A percentile compares a stretch with the other conserved stretches of the same genome.
Evolutionary conservation across 2,888 invertebrate genomes (phyloP).

Genomic region (Archips crataeganus): DNA sequence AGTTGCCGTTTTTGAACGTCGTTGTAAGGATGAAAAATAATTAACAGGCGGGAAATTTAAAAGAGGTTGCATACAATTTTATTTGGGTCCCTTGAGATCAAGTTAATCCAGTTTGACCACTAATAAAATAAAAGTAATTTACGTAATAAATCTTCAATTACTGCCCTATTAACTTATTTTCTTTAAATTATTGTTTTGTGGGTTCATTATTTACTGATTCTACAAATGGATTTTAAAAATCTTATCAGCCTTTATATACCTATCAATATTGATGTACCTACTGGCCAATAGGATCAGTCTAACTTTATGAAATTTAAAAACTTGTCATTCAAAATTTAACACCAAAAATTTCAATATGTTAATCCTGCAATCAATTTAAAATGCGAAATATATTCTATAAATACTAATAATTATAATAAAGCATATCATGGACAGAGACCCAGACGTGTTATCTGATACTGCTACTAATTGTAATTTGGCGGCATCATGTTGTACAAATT

Average conservation of each 20-base stretch:
- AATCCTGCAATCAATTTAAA: conserved; percentile 58
- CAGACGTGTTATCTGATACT: conserved; percentile 73
- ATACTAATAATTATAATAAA: conserved; percentile 43
- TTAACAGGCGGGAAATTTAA: neutral
- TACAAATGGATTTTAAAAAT: neutral
- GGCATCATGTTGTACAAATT: conserved; percentile 68
- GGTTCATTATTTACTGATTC: neutral
- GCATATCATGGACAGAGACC: conserved; percentile 75
- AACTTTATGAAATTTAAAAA: conserved; percentile 6
- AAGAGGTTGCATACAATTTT: neutral
- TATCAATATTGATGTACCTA: neutral
- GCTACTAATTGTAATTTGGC: conserved; percentile 72
- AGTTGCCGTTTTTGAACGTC: conserved; percentile 3
- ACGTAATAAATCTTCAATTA: too few relatives aligned
- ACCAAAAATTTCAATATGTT: conserved; percentile 12
- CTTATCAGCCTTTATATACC: neutral
- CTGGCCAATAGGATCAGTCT: conserved; percentile 9
- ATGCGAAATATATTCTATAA: conserved; percentile 51
- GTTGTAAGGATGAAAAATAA: conserved; percentile 1
- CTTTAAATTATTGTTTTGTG: neutral
- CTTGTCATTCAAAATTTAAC: conserved; percentile 19
- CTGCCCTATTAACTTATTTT: too few relatives aligned
- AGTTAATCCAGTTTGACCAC: too few relatives aligned
- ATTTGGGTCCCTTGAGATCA: too few relatives aligned
- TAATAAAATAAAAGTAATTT: too few relatives aligned